A percentile compares a stretch with the other conserved stretches of the same genome.
These are phyloP conservation scores for Cecidostiba fungosa DNA, from an alignment of 2,888 invertebrate species.

Conservation along the genomic window DNA sequence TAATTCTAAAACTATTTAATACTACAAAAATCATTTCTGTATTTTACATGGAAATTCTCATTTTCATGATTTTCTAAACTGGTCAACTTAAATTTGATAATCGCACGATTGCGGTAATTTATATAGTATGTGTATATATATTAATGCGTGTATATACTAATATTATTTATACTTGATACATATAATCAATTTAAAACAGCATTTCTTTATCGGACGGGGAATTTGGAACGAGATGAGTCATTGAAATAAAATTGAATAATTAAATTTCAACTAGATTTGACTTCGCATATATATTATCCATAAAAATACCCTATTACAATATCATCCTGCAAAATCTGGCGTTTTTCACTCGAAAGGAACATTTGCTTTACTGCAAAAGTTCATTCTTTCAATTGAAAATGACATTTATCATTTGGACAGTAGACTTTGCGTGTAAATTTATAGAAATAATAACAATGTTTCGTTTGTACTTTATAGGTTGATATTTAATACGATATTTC, in stretches of 20 bases:
- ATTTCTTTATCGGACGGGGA: not conserved
- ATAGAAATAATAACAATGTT: constrained; percentile 48
- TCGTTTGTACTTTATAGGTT: constrained; percentile 47
- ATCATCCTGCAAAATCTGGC: constrained; percentile 25
- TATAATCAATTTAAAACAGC: not conserved
- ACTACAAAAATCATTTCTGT: not conserved
- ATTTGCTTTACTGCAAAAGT: not conserved
- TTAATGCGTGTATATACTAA: not conserved
- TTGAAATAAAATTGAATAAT: not conserved
- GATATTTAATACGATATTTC: constrained; percentile 48
- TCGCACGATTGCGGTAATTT: not conserved
- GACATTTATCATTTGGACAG: not conserved
- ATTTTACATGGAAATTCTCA: not conserved
- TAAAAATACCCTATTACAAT: constrained; percentile 38
- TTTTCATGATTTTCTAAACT: not conserved
- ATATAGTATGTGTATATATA: not conserved
- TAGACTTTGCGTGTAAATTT: constrained; percentile 45
- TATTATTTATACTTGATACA: not conserved
- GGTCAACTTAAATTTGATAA: not conserved
- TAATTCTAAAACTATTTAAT: not conserved
- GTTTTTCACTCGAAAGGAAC: constrained; percentile 14
- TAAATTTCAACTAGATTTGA: not conserved
- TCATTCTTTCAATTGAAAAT: constrained; percentile 7
- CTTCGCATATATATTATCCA: not conserved
- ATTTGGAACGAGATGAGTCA: not conserved